Base-by-base conservation (phyloP, 30 jellyfish, hydroid and myxozoan genomes). In the Aurelia sp. region DNA sequence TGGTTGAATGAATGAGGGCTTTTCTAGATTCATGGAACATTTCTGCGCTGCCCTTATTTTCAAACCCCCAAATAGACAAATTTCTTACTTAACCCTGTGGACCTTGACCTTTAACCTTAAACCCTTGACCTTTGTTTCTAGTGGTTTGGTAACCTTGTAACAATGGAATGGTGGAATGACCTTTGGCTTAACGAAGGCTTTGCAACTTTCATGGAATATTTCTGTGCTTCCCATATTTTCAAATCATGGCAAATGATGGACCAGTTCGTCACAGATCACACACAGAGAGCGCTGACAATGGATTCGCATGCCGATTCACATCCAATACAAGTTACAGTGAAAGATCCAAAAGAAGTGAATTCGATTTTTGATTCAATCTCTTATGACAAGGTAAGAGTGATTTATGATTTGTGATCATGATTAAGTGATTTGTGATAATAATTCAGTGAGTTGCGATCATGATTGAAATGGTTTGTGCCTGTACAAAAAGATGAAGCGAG, bases 1-100 rank as follows among this genome's bases (percentile, higher is more conserved):
- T 87, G 97, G 97, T 92, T 97, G 98, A 92, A 92, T 67, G 7
- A 91, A 91, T 82, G 98, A 92, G 66, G 98, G 98, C 2, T 91
- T 91, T 73, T 97, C 97, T 4, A 83, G 97, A 7, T 91, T 69
- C 80, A 82, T 80, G 78, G 98, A 85, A 73, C 71, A 53, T 61
- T 63, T 85, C 15, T 96, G 98, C 44, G 91, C 91, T 11, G 86
- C 77, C 59, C 55, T 44, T 64, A 66, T 76, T n/a, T 48, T 44
- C 80, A 73, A 93, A 35, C 50, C 81, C 59, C 50, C 13, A 44
- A 44, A 44, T 44, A 7, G 16, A 44, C 55, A 12, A 44, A 9
- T 44, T 44, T 44, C 15, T 7, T 13, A 8, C 9, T 44, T 0
- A 27, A 1, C 33, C 33, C 33, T 27, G 33, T 27, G 33, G 33